Evolutionary conservation across 2,797 vertebrate genomes (phyloP), one percentile per base, ranked within the genome.

Genomic region (Ispidina picta): DNA sequence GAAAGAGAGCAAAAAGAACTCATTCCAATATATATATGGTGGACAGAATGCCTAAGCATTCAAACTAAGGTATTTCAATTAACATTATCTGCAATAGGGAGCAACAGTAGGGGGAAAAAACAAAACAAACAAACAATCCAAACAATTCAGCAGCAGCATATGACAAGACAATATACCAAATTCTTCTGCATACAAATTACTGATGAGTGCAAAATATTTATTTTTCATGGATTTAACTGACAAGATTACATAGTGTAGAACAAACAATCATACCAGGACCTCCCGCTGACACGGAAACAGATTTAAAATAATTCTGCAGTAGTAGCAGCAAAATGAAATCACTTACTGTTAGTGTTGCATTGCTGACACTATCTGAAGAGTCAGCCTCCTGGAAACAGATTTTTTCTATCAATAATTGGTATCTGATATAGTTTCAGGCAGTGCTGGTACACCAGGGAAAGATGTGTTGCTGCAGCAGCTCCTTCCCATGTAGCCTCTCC

Each of bases 371-470:
- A 33, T n/a, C 33, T 65, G 56, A 88, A 66, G 73, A 84, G 58
- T 43, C 46, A 73, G 49, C n/a, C 35, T 48, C 49, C 73, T 4
- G 8, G 65, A 93, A 92, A 92, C 49, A 92, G 71, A 33, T 75
- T 83, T 86, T 87, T 85, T 63, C 54, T 51, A 59, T 87, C 90
- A 85, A 63, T 89, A 92, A 94, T 60, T 93, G 89, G 86, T 66
- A 89, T 29, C 49, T 37, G 35, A 86, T 92, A 88, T 26, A 77
- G 31, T 68, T 91, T 88, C 78, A 92, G 60, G 29, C 55, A 70
- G 29, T 2, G 2, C 39, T 51, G 23, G 33, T 69, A 88, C 74
- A 72, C 60, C 72, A 89, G 80, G 65, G 62, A 77, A 68, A 82
- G 39, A 59, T 20, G 1, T 0, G 23, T 73, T 56, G 64, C 73